These are phyloP conservation scores for Malurus leucopterus DNA, from an alignment of 2,797 vertebrate species.

Conservation along the genomic window DNA sequence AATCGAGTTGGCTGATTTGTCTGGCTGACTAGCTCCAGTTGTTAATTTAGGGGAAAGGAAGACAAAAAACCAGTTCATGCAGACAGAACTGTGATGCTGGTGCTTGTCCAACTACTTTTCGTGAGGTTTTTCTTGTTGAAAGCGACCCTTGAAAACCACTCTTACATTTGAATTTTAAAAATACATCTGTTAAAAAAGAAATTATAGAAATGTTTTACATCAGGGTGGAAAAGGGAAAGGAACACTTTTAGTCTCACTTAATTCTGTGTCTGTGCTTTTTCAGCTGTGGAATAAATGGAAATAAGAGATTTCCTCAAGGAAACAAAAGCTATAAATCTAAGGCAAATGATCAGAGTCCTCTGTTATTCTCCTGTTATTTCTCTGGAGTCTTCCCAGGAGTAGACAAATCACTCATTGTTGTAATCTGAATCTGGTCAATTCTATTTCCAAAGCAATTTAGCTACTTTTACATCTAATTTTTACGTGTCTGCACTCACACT, in stretches of 20 bases:
- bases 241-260: slow-evolving; percentile 4
- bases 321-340: slow-evolving; percentile 53
- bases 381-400: slow-evolving; percentile 4
- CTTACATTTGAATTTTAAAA: slow-evolving; percentile 50
- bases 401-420: slow-evolving; percentile 9
- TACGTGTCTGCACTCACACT: not conserved
- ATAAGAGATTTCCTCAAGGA: slow-evolving; percentile 47
- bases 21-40: slow-evolving; percentile 34
- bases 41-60: slow-evolving; percentile 38
- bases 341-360: slow-evolving; percentile 13
- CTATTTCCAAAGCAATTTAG: slow-evolving; percentile 8
- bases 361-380: slow-evolving; percentile 29
- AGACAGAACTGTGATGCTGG: slow-evolving; percentile 38
- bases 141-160: slow-evolving; percentile 12
- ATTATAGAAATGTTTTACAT: not conserved
- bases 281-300: slow-evolving; percentile 50
- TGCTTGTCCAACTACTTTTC: slow-evolving; percentile 27
- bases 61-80: slow-evolving; percentile 52
- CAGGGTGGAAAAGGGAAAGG: slow-evolving; percentile 1
- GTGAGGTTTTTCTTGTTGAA: not conserved
- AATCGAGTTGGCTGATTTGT: slow-evolving; percentile 26
- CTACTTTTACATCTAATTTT: not conserved
- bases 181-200: slow-evolving; percentile 36
- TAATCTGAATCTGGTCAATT: not conserved
- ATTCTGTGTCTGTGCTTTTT: slow-evolving; percentile 46